Base-by-base conservation (phyloP, 2,113 vertebrate species). In the Kryptolebias marmoratus region DNA sequence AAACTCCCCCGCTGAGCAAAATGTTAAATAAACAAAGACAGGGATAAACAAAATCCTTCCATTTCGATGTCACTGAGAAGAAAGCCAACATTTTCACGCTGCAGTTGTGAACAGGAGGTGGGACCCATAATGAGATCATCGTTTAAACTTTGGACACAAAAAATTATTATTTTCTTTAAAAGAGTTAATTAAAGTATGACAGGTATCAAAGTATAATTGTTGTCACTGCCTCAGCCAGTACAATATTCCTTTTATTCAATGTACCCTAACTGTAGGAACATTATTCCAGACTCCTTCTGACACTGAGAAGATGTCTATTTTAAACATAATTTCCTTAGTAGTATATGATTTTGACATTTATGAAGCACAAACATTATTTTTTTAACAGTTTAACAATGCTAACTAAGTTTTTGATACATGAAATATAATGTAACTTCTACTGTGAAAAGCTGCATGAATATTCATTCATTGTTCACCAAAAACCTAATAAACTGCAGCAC, bases 1-100 rank as follows among this genome's bases (percentile, higher is more conserved):
- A 94, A 94, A 93, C 90, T 92, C 89, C 88, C 94, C 93, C 79
- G 88, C 93, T 93, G 94, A 91, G 93, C 91, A 90, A 94, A 94
- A 94, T 94, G 94, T 93, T 94, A 93, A 93, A 93, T 93, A 93
- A 94, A 95, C 93, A 93, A 94, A 93, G 90, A 90, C 88, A 68
- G 87, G 91, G 92, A 94, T 94, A 94, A 94, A 94, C 93, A 94
- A 95, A 94, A 94, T 94, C 93, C 87, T 91, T 88, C 92, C 89
- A 93, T 94, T 94, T 93, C 92, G 93, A 94, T 94, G 94, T 94
- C 93, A 94, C 89, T 64, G 88, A 93, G 90, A 93, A 94, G 88
- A 94, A 92, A 94, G 92, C 86, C 87, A 81, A 91, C 82, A 87
- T 93, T 94, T 91, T 91, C 91, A 88, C 87, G 79, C 87, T 87